Evolutionary conservation across 2,888 invertebrate genomes (phyloP).

Genomic region (Aleiodes testaceus): DNA sequence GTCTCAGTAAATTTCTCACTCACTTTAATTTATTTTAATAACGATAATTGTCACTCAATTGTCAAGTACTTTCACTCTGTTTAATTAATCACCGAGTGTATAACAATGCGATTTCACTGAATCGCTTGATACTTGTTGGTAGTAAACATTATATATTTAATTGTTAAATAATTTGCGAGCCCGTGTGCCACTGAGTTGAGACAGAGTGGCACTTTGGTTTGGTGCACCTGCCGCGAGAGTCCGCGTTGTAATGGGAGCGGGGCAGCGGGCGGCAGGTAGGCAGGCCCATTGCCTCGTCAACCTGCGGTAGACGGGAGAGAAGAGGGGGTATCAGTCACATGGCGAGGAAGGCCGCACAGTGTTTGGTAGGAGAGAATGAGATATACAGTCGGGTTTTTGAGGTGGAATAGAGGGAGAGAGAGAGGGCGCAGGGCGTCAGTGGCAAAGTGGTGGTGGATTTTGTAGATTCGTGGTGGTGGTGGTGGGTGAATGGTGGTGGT

Average conservation of each 20-base stretch:
- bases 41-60: neutral
- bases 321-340: slow-evolving; percentile 73
- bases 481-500: slow-evolving; percentile 47
- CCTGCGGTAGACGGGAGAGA: slow-evolving; percentile 53
- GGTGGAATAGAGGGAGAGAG: slow-evolving; percentile 28
- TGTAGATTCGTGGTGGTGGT: slow-evolving; percentile 31
- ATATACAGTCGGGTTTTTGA: neutral
- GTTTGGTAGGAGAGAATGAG: slow-evolving; percentile 30
- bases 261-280: slow-evolving; percentile 72
- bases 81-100: neutral
- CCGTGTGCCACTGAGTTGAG: slow-evolving; percentile 50
- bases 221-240: slow-evolving; percentile 73
- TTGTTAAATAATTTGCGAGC: too few species aligned
- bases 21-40: neutral
- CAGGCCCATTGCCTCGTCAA: slow-evolving; percentile 70
- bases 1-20: neutral
- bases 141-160: too few species aligned
- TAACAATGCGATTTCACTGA: too few species aligned
- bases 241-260: slow-evolving; percentile 73
- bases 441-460: slow-evolving; percentile 45
- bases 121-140: too few species aligned
- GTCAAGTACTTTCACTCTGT: neutral
- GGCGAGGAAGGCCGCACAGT: slow-evolving; percentile 62
- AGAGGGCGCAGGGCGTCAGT: slow-evolving; percentile 33
- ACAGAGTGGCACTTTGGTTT: slow-evolving; percentile 68